Conservation (phyloP, 1,140 invertebrate species). For the Papilio aristodemus region DNA sequence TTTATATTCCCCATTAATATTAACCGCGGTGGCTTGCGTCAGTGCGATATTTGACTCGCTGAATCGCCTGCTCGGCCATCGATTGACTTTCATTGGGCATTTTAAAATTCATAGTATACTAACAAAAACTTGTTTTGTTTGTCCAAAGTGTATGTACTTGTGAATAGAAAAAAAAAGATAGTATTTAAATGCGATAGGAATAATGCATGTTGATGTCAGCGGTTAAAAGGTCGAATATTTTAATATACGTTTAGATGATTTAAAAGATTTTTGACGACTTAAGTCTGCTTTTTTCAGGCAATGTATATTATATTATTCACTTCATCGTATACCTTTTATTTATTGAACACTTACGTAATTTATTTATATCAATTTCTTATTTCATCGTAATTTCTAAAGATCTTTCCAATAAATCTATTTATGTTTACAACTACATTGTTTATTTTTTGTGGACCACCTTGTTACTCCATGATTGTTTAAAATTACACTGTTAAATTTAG, state of each 20-base stretch:
- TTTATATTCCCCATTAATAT: constrained; percentile 78
- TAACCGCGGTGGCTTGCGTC: constrained; percentile 64
- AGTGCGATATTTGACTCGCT: constrained; percentile 62
- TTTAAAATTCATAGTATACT: constrained; percentile 52
- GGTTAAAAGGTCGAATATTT: constrained; percentile 18
- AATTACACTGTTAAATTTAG: too few species aligned
- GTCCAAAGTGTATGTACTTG: constrained; percentile 10
- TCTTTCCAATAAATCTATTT: too few species aligned
- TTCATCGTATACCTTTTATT: too few species aligned
- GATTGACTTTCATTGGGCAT: constrained; percentile 58
- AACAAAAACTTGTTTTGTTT: constrained; percentile 34
- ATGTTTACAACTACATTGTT: too few species aligned
- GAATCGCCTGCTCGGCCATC: constrained; percentile 43
- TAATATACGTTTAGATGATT: background rate
- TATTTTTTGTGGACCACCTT: too few species aligned
- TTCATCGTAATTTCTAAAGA: too few species aligned
- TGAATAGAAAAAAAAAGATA: background rate
- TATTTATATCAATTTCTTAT: too few species aligned
- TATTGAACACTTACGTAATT: too few species aligned
- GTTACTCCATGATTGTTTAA: too few species aligned
- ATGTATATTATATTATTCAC: too few species aligned
- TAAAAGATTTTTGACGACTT: too few species aligned
- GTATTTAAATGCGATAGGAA: constrained; percentile 8
- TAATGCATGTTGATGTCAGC: constrained; percentile 6
- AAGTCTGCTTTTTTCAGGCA: background rate